Base-by-base conservation (phyloP, 2,888 invertebrate species). In the Xestia c-nigrum region DNA sequence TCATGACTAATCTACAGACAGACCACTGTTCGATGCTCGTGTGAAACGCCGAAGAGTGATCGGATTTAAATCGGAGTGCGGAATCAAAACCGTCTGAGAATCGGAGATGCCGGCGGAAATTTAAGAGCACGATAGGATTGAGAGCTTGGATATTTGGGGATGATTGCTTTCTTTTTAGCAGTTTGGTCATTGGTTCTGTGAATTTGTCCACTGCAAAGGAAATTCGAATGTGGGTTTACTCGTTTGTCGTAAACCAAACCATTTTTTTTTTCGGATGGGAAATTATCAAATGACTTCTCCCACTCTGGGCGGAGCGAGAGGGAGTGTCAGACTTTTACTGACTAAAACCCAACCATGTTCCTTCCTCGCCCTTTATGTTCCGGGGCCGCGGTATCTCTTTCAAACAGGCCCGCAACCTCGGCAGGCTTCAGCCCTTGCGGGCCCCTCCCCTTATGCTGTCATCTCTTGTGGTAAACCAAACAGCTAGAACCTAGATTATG, bases 31-130 rank as follows among this genome's bases (percentile, higher is more conserved):
- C 89, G 90, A 89, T 88, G 89, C 90, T 87, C 90, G 85, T 90
- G 89, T 88, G 91, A 90, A 91, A 89, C 87, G 88, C 78, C 85
- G 88, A 89, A 91, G 90, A 91, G 89, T 90, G 92, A 93, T 94
- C 91, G 91, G 93, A 94, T 94, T 94, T 92, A 83, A 87, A 89
- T 74, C 83, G 55, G 76, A 84, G 66, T 76, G 77, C 80, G 73
- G 74, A 76, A 84, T 78, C 78, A 79, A 76, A 79, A 82, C 69
- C 76, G 69, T 85, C 70, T 81, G 80, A 86, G 83, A 76, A 76
- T 72, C 50, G 57, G 65, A 72, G 46, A 75, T 77, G 67, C 21
- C 31, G 43, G 40, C 69, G 46, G 74, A 75, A 69, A 74, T 83
- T 69, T 66, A 21, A 66, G 24, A 59, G 12, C 38, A 47, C 46